These are phyloP conservation scores for Sebastes wilsoni DNA, from an alignment of 2,797 vertebrate genomes.

Conservation along the genomic window DNA sequence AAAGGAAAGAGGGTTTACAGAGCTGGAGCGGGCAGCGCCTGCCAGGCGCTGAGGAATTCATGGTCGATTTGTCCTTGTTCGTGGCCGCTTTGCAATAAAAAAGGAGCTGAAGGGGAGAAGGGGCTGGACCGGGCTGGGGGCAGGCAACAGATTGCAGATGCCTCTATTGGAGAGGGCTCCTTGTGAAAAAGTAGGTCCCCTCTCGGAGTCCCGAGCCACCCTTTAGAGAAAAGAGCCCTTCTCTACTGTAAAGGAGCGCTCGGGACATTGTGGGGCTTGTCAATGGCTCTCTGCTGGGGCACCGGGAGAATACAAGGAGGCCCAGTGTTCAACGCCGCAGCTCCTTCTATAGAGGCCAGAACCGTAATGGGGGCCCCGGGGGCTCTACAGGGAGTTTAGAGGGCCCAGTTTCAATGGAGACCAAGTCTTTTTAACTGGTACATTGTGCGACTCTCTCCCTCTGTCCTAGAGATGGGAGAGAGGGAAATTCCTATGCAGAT, in stretches of 20 bases:
- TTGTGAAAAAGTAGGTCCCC: conserved; percentile 71
- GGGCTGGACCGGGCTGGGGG: conserved; percentile 61
- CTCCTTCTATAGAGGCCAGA: conserved; percentile 75
- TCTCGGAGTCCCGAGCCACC: conserved; percentile 66
- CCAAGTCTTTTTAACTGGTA: conserved; percentile 70
- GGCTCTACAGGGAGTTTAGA: conserved; percentile 77
- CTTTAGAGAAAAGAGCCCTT: conserved; percentile 77
- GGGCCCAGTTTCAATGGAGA: conserved; percentile 74
- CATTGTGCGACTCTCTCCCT: conserved; percentile 69
- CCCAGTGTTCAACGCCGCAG: conserved; percentile 75
- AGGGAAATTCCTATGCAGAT: conserved; percentile 80
- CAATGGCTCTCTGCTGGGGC: conserved; percentile 80
- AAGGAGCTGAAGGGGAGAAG: conserved; percentile 64
- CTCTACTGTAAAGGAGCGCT: conserved; percentile 81
- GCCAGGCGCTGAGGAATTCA: conserved; percentile 80
- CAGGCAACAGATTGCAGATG: conserved; percentile 82
- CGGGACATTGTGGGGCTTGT: conserved; percentile 79
- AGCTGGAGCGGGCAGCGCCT: conserved; percentile 59
- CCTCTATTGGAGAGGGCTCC: conserved; percentile 77
- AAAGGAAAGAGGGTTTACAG: conserved; percentile 57
- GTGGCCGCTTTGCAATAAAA: conserved; percentile 71
- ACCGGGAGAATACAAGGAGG: conserved; percentile 77
- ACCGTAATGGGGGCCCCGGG: conserved; percentile 69
- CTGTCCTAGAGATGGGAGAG: conserved; percentile 61
- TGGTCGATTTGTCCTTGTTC: conserved; percentile 80